Evolutionary conservation across 1,140 invertebrate genomes (phyloP), one percentile per base, ranked within the genome.

Genomic region (Theocolax elegans): DNA sequence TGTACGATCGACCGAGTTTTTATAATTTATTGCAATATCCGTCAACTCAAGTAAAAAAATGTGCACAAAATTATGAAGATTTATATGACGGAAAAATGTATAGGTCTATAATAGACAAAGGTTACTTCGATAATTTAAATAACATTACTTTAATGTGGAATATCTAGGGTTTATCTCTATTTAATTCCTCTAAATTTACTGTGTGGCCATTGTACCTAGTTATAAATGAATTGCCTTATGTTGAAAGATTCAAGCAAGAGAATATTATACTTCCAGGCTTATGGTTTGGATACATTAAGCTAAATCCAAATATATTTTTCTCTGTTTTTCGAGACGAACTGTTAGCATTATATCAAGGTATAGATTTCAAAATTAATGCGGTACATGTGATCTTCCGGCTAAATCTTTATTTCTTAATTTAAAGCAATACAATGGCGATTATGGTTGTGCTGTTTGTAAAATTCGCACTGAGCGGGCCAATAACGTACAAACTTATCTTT

Each of bases 181-280:
- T 64, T 25, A 64, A 64, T 7, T 64, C 60, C 3, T 64, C 60
- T n/a, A 46, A 64, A 49, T 23, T 35, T 1, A 48, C 19, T 31
- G 49, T 64, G 2, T 49, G 60, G 60, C 60, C 60, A 12, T 64
- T 64, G 7, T 64, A 48, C 19, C 25, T 64, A 23, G 49, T 15
- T 3, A 64, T 64, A 4, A 49, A 49, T n/a, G 46, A 64, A 51
- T 29, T 64, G 13, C 62, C 62, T 12, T 27, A 29, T 31, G 31
- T 7, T 4, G 7, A 7, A 35, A 27, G 46, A 48, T 8, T 17
- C 3, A 49, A 51, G 49, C 7, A 35, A 35, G n/a, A n/a, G n/a
- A n/a, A n/a, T n/a, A n/a, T n/a, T n/a, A n/a, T n/a, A n/a, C n/a
- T n/a, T n/a, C n/a, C 29, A 42, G 51, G 31, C 19, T 53, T 8